Conservation (phyloP, 2,888 invertebrate species). For the Mellilla xanthometata region DNA sequence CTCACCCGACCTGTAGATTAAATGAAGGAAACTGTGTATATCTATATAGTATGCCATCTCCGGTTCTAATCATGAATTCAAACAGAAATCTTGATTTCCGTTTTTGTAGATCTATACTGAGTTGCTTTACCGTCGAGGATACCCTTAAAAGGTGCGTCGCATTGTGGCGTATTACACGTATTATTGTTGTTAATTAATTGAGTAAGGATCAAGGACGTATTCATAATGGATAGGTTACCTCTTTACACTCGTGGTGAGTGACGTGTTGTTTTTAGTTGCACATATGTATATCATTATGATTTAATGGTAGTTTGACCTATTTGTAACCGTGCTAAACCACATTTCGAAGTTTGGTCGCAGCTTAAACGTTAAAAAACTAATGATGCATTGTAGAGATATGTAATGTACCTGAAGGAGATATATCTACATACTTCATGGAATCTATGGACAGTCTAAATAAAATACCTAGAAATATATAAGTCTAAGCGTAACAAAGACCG, state of each 20-base stretch:
- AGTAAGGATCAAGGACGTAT: slow-evolving; percentile 26
- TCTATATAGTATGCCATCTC: slow-evolving; percentile 20
- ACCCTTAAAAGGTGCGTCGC: slow-evolving; percentile 22
- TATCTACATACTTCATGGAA: too few species aligned
- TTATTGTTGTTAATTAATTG: slow-evolving; percentile 28
- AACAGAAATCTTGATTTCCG: slow-evolving; percentile 28
- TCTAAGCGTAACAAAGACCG: slow-evolving; percentile 12
- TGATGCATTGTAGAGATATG: too few species aligned
- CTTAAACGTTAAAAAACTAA: too few species aligned
- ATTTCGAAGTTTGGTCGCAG: too few species aligned
- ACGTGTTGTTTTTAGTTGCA: slow-evolving; percentile 10
- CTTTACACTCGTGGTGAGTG: slow-evolving; percentile 17
- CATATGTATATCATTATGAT: too few species aligned
- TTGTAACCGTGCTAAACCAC: too few species aligned
- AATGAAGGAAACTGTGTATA: slow-evolving; percentile 26
- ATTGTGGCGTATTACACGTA: slow-evolving; percentile 20
- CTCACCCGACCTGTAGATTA: slow-evolving; percentile 8
- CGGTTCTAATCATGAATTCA: slow-evolving; percentile 13
- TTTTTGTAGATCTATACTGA: slow-evolving; percentile 13
- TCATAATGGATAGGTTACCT: slow-evolving; percentile 23
- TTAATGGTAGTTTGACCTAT: too few species aligned
- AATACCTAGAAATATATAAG: slow-evolving; percentile 12
- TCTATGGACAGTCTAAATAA: too few species aligned
- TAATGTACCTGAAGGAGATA: too few species aligned
- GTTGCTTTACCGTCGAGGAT: slow-evolving; percentile 2